Conservation (phyloP, 2,113 vertebrate species). For the Pitta sordida region DNA sequence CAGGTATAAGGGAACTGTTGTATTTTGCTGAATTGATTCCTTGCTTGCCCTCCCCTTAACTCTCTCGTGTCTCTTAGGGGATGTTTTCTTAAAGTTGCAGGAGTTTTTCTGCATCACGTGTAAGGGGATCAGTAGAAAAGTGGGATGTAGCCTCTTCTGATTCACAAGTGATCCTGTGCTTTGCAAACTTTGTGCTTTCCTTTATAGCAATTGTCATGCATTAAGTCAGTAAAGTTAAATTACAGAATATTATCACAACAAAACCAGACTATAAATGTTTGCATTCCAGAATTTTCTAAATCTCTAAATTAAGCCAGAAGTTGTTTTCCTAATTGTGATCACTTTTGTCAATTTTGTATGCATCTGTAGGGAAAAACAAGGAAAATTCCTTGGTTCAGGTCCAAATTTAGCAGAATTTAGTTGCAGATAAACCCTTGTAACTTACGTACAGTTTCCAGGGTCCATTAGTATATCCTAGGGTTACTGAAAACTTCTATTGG, state of each 20-base stretch:
- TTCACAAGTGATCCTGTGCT: neutral
- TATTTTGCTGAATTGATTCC: neutral
- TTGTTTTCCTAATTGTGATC: neutral
- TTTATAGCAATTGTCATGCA: neutral
- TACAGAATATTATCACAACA: neutral
- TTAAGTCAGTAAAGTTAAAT: neutral
- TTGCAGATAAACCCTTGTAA: neutral
- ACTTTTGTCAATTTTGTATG: neutral
- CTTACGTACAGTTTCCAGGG: neutral
- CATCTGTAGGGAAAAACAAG: neutral
- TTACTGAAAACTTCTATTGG: neutral
- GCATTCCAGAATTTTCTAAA: neutral
- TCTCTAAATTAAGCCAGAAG: neutral
- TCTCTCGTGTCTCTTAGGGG: neutral
- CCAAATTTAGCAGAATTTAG: neutral
- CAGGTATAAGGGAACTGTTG: conserved; percentile 73
- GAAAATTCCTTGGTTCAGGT: neutral
- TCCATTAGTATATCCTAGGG: neutral
- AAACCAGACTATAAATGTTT: neutral
- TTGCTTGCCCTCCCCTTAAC: neutral
- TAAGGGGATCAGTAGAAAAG: neutral
- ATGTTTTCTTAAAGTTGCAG: neutral
- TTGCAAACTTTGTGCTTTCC: neutral
- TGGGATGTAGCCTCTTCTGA: neutral
- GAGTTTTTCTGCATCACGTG: neutral